Percentiles rank a stretch among this genome's conserved stretches.
These are phyloP conservation scores for Mellilla xanthometata DNA, from an alignment of 2,888 invertebrate genomes.

Conservation along the genomic window DNA sequence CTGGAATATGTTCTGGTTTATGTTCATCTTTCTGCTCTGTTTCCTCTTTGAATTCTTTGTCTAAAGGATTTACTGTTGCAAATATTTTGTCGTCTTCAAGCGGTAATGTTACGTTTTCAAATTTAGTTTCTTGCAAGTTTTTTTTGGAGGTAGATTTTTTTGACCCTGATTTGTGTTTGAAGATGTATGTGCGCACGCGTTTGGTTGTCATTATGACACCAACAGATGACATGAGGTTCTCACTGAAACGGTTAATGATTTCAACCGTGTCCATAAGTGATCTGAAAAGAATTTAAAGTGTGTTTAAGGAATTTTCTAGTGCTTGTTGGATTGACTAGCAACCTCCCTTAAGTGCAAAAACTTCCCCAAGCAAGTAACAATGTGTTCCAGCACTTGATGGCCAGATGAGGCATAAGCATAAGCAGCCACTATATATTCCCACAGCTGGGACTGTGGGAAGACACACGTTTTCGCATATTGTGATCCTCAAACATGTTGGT, in stretches of 20 bases:
- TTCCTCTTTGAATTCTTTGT: constrained; percentile 14
- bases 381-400: too few species aligned
- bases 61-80: constrained; percentile 1
- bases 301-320: too few species aligned
- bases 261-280: constrained; percentile 45
- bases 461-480: too few species aligned
- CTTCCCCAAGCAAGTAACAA: too few species aligned
- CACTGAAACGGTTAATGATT: constrained; percentile 41
- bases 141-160: constrained; percentile 3
- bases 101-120: constrained; percentile 24
- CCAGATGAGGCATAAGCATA: too few species aligned
- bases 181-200: constrained; percentile 37
- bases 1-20: not conserved
- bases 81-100: constrained; percentile 17
- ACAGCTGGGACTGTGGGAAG: too few species aligned
- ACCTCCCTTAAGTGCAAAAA: too few species aligned
- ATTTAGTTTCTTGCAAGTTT: constrained; percentile 19
- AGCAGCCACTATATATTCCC: too few species aligned
- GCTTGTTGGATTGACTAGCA: too few species aligned
- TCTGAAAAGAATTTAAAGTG: too few species aligned
- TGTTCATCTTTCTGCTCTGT: constrained; percentile 3
- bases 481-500: too few species aligned
- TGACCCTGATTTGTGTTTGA: constrained; percentile 29
- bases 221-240: constrained; percentile 44
- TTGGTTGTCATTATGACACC: constrained; percentile 36